phyloP scores from a whole-genome alignment of 2,888 invertebrate species.

The Stramonita haemastoma region DNA sequence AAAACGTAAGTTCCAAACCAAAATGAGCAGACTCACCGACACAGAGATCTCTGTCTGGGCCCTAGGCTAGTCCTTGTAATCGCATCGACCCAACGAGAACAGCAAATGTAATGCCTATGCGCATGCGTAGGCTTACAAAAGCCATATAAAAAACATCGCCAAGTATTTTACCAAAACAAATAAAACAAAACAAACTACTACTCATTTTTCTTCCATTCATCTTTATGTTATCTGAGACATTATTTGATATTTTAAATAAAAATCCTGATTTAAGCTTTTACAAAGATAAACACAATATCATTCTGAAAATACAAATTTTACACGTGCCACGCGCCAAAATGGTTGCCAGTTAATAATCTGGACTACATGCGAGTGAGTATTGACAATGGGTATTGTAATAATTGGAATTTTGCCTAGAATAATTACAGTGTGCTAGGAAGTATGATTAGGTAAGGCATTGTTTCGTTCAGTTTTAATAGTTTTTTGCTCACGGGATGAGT shows the following conservation, averaged over 20 bases:
- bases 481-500: too few species aligned
- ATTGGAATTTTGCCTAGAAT: too few species aligned
- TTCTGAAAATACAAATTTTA: background rate
- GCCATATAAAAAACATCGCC: background rate
- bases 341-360: background rate
- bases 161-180: background rate
- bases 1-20: too few species aligned
- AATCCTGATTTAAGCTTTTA: background rate
- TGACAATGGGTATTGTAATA: too few species aligned
- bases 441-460: too few species aligned
- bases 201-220: too few species aligned
- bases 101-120: background rate
- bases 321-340: constrained; percentile 35
- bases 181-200: background rate
- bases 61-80: too few species aligned
- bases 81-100: background rate
- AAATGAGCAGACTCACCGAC: too few species aligned
- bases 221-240: too few species aligned
- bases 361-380: background rate
- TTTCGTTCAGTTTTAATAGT: too few species aligned
- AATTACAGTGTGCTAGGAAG: too few species aligned
- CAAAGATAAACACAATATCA: background rate
- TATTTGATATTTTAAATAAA: background rate
- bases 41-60: too few species aligned
- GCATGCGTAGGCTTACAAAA: background rate